These are phyloP conservation scores for mouse (Mus musculus) DNA, from an alignment of 2,113 vertebrate genomes.

Conservation along the genomic window DNA sequence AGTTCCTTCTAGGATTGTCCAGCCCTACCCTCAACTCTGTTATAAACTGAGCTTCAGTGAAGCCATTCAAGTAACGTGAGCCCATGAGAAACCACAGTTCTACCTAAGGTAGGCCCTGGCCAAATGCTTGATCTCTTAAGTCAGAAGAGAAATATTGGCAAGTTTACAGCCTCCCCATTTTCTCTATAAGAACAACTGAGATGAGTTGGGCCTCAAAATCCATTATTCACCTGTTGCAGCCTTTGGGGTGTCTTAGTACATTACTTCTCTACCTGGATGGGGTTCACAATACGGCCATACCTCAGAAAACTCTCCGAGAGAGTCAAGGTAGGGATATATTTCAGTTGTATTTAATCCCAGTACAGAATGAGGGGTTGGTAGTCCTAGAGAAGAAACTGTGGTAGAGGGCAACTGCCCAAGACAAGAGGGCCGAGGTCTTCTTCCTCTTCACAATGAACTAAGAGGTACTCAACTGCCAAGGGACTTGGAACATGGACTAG, in stretches of 20 bases:
- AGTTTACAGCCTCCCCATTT: fast-evolving
- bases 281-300: background rate
- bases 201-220: background rate
- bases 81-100: background rate
- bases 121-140: background rate
- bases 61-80: background rate
- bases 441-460: background rate
- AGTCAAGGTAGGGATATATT: background rate
- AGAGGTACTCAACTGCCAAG: background rate
- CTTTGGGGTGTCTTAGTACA: too few relatives aligned
- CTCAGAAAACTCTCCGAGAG: background rate
- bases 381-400: background rate
- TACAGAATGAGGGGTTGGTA: background rate
- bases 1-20: background rate
- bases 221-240: background rate
- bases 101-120: fast-evolving
- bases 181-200: background rate
- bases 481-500: fast-evolving
- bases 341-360: background rate
- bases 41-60: background rate
- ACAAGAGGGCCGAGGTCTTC: background rate
- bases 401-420: background rate
- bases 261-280: background rate
- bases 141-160: background rate
- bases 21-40: background rate